Evolutionary conservation across 2,888 invertebrate genomes (phyloP).

Genomic region (Patella depressa): DNA sequence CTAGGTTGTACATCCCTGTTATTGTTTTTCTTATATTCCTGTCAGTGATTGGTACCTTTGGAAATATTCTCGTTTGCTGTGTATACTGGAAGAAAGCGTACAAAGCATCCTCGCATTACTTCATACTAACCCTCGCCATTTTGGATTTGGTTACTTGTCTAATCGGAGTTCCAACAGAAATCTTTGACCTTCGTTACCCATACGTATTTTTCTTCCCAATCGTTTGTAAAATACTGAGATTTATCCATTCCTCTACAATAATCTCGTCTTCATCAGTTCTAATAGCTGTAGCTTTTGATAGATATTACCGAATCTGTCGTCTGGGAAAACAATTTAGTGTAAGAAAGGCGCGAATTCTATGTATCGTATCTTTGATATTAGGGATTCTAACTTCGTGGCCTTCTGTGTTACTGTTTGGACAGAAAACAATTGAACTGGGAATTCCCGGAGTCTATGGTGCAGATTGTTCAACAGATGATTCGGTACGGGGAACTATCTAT

Average conservation of each 20-base stretch:
- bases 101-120: slow-evolving; percentile 61
- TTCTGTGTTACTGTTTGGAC: slow-evolving; percentile 56
- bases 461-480: slow-evolving; percentile 64
- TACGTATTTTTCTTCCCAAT: slow-evolving; percentile 60
- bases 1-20: slow-evolving; percentile 58
- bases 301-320: slow-evolving; percentile 59
- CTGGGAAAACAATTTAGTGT: slow-evolving; percentile 58
- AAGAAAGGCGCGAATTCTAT: slow-evolving; percentile 50
- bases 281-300: slow-evolving; percentile 60
- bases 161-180: slow-evolving; percentile 63
- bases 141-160: slow-evolving; percentile 64
- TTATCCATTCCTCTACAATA: slow-evolving; percentile 58
- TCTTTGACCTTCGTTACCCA: slow-evolving; percentile 60
- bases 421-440: slow-evolving; percentile 45
- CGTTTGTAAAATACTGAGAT: slow-evolving; percentile 62
- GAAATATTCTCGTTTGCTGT: slow-evolving; percentile 57
- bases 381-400: slow-evolving; percentile 60
- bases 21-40: slow-evolving; percentile 58
- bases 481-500: slow-evolving; percentile 53
- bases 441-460: slow-evolving; percentile 44
- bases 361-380: slow-evolving; percentile 50
- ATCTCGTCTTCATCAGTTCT: slow-evolving; percentile 61
- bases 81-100: slow-evolving; percentile 54
- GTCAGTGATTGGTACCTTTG: slow-evolving; percentile 55
- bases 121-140: slow-evolving; percentile 58